Percentiles rank a stretch among this genome's conserved stretches.
Conservation (phyloP, 2,797 vertebrate species). For the Arctocebus calabarensis region DNA sequence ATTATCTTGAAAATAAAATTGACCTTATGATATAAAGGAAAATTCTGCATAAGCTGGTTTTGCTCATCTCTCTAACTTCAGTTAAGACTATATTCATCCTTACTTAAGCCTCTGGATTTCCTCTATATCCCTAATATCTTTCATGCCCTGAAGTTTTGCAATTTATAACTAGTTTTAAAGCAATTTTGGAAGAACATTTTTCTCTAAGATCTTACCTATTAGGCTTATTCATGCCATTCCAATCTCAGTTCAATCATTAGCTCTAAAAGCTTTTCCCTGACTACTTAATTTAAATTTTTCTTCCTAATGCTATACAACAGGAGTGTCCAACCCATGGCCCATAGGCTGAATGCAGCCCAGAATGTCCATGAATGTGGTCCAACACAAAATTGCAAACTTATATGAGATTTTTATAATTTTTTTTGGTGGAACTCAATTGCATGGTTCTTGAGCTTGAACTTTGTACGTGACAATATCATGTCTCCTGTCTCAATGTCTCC, state of each 20-base stretch:
- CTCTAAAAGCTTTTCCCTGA: neutral
- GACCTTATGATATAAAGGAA: neutral
- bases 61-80: neutral
- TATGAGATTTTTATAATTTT: no score
- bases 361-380: no score
- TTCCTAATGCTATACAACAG: neutral
- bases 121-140: neutral
- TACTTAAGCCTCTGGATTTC: neutral
- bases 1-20: neutral
- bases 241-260: neutral
- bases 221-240: neutral
- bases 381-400: no score
- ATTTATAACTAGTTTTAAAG: neutral
- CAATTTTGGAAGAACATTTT: neutral
- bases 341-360: no score
- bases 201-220: neutral
- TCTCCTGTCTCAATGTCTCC: no score
- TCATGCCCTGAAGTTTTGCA: neutral
- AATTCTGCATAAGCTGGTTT: neutral
- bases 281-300: neutral
- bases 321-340: no score
- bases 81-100: neutral
- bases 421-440: no score
- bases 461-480: no score
- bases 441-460: no score